Percentiles rank a stretch among this genome's conserved stretches.
Evolutionary conservation across 2,888 invertebrate species (phyloP).

Genomic region (Cryptocephalus moraei): DNA sequence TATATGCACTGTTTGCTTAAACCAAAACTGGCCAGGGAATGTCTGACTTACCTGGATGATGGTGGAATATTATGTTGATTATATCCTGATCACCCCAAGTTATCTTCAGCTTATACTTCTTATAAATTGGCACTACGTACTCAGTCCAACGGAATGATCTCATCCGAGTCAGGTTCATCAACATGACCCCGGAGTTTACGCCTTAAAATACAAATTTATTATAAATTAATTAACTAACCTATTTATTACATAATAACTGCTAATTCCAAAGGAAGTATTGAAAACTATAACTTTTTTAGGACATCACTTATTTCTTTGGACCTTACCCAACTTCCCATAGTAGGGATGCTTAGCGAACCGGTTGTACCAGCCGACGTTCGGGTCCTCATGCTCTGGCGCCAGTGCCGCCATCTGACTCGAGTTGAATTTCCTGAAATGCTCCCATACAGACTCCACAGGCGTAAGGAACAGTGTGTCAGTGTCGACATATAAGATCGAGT

Average conservation of each 20-base stretch:
- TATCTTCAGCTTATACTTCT: constrained; percentile 73
- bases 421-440: constrained; percentile 73
- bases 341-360: constrained; percentile 92
- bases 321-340: constrained; percentile 69
- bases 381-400: constrained; percentile 83
- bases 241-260: no score
- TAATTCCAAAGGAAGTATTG: no score
- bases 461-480: constrained; percentile 85
- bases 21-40: no score
- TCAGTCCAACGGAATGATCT: constrained; percentile 75
- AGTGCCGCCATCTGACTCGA: constrained; percentile 77
- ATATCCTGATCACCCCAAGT: constrained; percentile 98
- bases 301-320: no score
- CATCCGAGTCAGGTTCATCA: constrained; percentile 94
- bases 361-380: constrained; percentile 92
- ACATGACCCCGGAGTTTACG: constrained; percentile 93
- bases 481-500: constrained; percentile 84
- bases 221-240: no score
- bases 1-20: no score
- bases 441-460: constrained; percentile 74
- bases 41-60: constrained; percentile 52
- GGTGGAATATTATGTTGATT: constrained; percentile 82
- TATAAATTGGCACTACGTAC: constrained; percentile 73
- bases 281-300: no score
- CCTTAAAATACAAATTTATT: constrained; percentile 49